Percentiles rank a stretch among this genome's conserved stretches.
phyloP scores from a whole-genome alignment of 2,888 invertebrate species.

The Unio pictorum region DNA sequence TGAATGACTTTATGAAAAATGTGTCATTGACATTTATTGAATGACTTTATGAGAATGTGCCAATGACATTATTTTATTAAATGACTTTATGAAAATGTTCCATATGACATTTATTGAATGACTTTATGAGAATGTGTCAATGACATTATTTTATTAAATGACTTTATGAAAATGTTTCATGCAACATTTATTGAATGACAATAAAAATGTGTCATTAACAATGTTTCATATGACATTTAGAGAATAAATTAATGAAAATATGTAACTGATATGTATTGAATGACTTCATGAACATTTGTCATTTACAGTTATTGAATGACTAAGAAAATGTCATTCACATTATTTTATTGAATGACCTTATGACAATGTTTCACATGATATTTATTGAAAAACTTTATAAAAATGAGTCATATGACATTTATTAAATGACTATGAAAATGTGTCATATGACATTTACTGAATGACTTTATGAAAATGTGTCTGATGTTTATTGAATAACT shows the following conservation, averaged over 20 bases:
- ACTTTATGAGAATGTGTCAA: neutral
- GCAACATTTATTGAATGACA: too few relatives aligned
- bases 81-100: neutral
- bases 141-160: neutral
- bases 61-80: neutral
- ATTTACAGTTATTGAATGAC: too few relatives aligned
- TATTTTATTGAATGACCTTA: neutral
- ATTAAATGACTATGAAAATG: too few relatives aligned
- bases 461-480: too few relatives aligned
- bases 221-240: neutral
- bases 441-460: too few relatives aligned
- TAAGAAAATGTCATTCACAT: neutral
- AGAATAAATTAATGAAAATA: neutral
- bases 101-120: too few relatives aligned
- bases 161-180: neutral
- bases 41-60: neutral
- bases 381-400: too few relatives aligned
- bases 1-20: neutral
- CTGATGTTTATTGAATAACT: too few relatives aligned
- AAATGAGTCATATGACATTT: too few relatives aligned
- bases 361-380: neutral
- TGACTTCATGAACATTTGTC: too few relatives aligned
- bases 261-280: too few relatives aligned
- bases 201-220: neutral
- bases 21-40: neutral